Evolutionary conservation across 2,888 invertebrate genomes (phyloP), one percentile per base, ranked within the genome.

Genomic region (Drosophila niveifrons): DNA sequence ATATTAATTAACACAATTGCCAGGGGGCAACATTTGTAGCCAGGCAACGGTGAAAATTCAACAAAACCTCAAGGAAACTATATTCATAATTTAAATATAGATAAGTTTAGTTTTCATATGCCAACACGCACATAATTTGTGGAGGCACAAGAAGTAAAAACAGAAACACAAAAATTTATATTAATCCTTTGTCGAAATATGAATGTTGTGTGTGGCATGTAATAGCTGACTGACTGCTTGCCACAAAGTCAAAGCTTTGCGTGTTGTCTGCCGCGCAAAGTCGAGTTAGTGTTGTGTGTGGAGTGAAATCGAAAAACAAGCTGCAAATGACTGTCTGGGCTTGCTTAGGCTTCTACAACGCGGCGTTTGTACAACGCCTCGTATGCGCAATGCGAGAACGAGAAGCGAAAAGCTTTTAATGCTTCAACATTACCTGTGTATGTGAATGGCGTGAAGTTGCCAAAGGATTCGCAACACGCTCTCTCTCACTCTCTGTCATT

Each of bases 241-340:
- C 66, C 86, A 75, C 67, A 80, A 86, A 82, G 82, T 82, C 80
- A 86, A 67, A 75, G 72, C 70, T 39, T 81, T 84, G 87, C 88
- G 85, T 84, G 82, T 78, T 73, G 67, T 68, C 82, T 81, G 71
- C 70, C 66, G 17, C 57, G 11, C 17, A 10, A 44, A 44, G 39
- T 41, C 39, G 39, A 39, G 48, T 44, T 15, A 18, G 59, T 23
- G n/a, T n/a, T n/a, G n/a, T 18, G 43, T 29, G 47, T 48, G 9
- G 50, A 13, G 28, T 13, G 3, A 29, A 29, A 29, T 47, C 63
- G 57, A 43, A 66, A 64, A 62, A 75, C 77, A 77, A 72, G 73
- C 82, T 82, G 84, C 70, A 76, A 86, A 86, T 81, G 83, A 70
- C 10, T 43, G 77, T 68, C 71, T 41, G 61, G 73, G 64, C 50